phyloP scores from a whole-genome alignment of 2,888 invertebrate genomes.

The Acanthopleura granulata region DNA sequence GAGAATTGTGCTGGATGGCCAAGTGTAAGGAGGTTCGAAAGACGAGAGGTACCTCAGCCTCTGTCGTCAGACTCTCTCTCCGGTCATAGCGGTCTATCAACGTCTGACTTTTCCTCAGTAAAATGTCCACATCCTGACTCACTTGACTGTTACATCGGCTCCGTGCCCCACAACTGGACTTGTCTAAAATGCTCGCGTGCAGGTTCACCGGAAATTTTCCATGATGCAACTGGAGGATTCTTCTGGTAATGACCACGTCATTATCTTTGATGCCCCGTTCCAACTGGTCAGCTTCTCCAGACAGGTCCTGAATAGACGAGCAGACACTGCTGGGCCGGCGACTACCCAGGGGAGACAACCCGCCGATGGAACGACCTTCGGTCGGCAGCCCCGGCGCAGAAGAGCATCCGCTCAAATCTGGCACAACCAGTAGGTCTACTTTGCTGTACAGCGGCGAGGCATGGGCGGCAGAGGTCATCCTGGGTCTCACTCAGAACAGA shows the following conservation, averaged over 20 bases:
- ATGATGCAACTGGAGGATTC: conserved; percentile 73
- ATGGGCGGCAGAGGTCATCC: no score
- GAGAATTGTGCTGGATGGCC: conserved; percentile 75
- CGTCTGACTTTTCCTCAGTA: conserved; percentile 66
- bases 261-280: conserved; percentile 73
- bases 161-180: conserved; percentile 42
- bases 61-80: conserved; percentile 56
- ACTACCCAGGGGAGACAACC: conserved; percentile 29
- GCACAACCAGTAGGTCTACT: not conserved
- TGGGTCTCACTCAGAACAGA: no score
- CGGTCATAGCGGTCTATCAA: conserved; percentile 64
- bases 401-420: not conserved
- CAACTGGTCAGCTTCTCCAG: conserved; percentile 71
- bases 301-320: conserved; percentile 71
- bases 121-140: conserved; percentile 66
- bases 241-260: conserved; percentile 71
- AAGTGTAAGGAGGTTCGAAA: conserved; percentile 74
- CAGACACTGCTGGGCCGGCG: conserved; percentile 66
- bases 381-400: not conserved
- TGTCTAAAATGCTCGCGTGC: conserved; percentile 36
- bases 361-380: not conserved
- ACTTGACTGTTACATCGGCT: conserved; percentile 51
- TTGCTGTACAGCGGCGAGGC: no score
- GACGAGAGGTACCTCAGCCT: conserved; percentile 69
- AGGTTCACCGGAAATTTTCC: conserved; percentile 63